A percentile compares a stretch with the other conserved stretches of the same genome.
Evolutionary conservation across 1,140 invertebrate genomes (phyloP).

Genomic region (Stegodyphus dumicola): DNA sequence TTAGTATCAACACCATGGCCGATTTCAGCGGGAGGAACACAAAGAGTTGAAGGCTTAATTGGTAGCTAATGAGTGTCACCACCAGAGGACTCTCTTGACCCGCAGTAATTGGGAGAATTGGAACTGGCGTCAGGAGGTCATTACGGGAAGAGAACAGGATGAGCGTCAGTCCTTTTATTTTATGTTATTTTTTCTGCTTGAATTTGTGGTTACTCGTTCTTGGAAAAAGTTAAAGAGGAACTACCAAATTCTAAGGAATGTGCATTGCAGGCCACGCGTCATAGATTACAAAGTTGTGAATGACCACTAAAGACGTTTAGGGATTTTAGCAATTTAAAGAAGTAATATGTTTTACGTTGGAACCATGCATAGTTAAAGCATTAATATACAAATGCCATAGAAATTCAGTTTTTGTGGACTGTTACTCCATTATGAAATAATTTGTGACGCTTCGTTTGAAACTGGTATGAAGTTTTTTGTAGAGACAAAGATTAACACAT

Average conservation of each 20-base stretch:
- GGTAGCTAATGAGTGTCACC: conserved; percentile 33
- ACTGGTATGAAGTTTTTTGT: too few species aligned
- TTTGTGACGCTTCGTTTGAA: too few species aligned
- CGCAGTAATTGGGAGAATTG: conserved; percentile 38
- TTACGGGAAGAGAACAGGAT: conserved; percentile 16
- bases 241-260: background rate
- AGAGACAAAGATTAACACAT: too few species aligned
- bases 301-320: too few species aligned
- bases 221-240: background rate
- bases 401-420: too few species aligned
- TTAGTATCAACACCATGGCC: conserved; percentile 16
- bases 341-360: too few species aligned
- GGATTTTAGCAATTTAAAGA: too few species aligned
- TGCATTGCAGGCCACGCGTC: background rate
- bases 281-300: too few species aligned
- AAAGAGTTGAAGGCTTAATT: conserved; percentile 31
- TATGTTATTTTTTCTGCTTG: background rate
- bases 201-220: conserved; percentile 6
- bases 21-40: background rate
- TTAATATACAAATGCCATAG: too few species aligned
- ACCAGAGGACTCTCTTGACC: conserved; percentile 11
- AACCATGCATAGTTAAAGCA: too few species aligned
- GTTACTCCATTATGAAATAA: too few species aligned
- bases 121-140: conserved; percentile 22
- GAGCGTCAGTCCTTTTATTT: background rate